Percentiles rank a stretch among this genome's conserved stretches.
Evolutionary conservation across 2,888 invertebrate genomes (phyloP).

Genomic region (Heliconius charithonia): DNA sequence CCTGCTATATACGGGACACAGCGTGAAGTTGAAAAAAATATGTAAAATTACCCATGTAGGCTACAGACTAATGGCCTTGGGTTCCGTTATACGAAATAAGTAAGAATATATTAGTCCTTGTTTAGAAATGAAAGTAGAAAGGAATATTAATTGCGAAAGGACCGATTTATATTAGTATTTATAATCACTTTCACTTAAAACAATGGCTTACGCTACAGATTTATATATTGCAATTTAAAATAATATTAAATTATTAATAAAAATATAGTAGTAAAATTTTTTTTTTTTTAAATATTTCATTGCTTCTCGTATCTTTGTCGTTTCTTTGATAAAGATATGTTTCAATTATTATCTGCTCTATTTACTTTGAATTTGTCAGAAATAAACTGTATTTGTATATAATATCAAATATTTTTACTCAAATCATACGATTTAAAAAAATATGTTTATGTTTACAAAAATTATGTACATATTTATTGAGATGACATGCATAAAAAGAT

Average conservation of each 20-base stretch:
- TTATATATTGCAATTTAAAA: background rate
- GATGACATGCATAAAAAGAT: background rate
- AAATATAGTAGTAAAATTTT: background rate
- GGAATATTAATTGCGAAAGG: background rate
- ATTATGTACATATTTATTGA: background rate
- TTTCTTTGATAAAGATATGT: too few species aligned
- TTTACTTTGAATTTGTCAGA: too few species aligned
- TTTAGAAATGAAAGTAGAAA: conserved; percentile 20
- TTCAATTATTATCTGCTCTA: too few species aligned
- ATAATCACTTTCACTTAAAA: conserved; percentile 6
- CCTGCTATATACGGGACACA: too few species aligned
- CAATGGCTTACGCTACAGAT: background rate
- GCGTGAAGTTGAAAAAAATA: too few species aligned
- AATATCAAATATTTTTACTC: too few species aligned
- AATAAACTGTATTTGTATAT: too few species aligned
- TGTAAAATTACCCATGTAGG: background rate
- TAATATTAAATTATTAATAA: background rate
- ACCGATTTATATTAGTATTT: background rate
- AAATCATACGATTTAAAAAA: background rate
- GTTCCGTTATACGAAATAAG: background rate
- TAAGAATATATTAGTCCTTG: background rate
- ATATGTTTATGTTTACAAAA: background rate
- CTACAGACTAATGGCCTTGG: background rate
- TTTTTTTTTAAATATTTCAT: too few species aligned
- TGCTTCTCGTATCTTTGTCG: too few species aligned